Evolutionary conservation across 23 tunicate genomes (phyloP), one percentile per base, ranked within the genome.

Genomic region (Styela plicata): DNA sequence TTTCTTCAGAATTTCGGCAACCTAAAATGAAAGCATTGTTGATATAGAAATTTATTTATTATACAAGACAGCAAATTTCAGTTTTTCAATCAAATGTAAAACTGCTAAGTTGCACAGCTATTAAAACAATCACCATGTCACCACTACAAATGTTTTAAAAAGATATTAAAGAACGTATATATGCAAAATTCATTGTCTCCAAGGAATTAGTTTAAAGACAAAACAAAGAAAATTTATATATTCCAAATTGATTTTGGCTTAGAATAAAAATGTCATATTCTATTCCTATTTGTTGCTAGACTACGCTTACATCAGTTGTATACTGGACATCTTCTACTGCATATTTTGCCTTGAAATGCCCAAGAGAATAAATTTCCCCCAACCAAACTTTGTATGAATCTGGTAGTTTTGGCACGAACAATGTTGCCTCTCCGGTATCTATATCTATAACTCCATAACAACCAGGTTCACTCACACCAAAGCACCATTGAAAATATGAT

Each of bases 401-500:
- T 1, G 98, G 98, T 2, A 93, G 73, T 75, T 86, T 88, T 52
- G 93, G 93, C 75, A 93, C 71, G 63, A 93, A 93, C 53, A 93
- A 83, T 34, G 74, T 78, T 36, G 93, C 64, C 36, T 81, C 88
- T 36, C 98, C 98, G n/a, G 89, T 28, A 13, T 69, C 71, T 20
- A 93, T 89, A 24, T 93, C 92, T 27, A 93, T 85, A 2, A 82
- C 87, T 20, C 89, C 98, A 70, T 53, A 88, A 64, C 98, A 93
- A 31, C 85, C 98, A 7, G 93, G 34, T 53, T 93, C 98, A 63
- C 36, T 88, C 21, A 93, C 98, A 62, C 98, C 98, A 75, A 88
- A 93, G 73, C 98, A 93, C 98, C 98, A 93, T 88, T 93, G 98
- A 61, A 93, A 93, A 73, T 80, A 93, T 23, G 98, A 93, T 57